A percentile compares a stretch with the other conserved stretches of the same genome.
Conservation (phyloP, 2,888 invertebrate species). For the Zygogramma bicolorata region DNA sequence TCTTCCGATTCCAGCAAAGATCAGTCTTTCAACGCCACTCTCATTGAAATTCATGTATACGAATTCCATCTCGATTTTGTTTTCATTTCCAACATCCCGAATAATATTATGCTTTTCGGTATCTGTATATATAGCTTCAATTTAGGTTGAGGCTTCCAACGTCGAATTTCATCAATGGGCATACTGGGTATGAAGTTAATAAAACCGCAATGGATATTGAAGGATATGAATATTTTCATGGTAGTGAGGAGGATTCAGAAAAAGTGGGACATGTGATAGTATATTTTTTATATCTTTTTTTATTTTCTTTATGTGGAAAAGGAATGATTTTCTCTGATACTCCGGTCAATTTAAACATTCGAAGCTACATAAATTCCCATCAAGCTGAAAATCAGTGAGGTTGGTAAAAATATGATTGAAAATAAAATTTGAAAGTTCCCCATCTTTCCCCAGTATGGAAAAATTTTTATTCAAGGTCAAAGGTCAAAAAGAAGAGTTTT, state of each 20-base stretch:
- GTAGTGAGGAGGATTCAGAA: not conserved
- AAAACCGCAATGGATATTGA: constrained; percentile 42
- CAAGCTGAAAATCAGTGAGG: too few relatives aligned
- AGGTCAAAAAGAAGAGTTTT: too few relatives aligned
- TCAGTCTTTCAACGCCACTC: constrained; percentile 27
- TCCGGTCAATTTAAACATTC: too few relatives aligned
- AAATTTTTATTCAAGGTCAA: too few relatives aligned
- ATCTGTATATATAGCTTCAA: constrained; percentile 39
- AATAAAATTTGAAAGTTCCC: too few relatives aligned
- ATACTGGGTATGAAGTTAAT: constrained; percentile 30
- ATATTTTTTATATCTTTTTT: too few relatives aligned
- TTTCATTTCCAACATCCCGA: constrained; percentile 40
- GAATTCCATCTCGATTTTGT: constrained; percentile 42
- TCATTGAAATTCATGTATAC: constrained; percentile 36
- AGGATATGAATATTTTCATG: constrained; percentile 38
- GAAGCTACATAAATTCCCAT: too few relatives aligned
- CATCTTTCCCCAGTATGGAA: too few relatives aligned
- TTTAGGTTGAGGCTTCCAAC: constrained; percentile 37
- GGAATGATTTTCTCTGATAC: too few relatives aligned
- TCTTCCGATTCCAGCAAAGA: constrained; percentile 26
- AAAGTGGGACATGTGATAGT: too few relatives aligned
- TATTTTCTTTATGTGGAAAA: too few relatives aligned
- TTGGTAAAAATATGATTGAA: too few relatives aligned
- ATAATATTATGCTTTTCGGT: constrained; percentile 39
- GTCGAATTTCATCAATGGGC: constrained; percentile 39